phyloP scores from a whole-genome alignment of 2,888 invertebrate species.

The Leptinotarsa rubiginosa region DNA sequence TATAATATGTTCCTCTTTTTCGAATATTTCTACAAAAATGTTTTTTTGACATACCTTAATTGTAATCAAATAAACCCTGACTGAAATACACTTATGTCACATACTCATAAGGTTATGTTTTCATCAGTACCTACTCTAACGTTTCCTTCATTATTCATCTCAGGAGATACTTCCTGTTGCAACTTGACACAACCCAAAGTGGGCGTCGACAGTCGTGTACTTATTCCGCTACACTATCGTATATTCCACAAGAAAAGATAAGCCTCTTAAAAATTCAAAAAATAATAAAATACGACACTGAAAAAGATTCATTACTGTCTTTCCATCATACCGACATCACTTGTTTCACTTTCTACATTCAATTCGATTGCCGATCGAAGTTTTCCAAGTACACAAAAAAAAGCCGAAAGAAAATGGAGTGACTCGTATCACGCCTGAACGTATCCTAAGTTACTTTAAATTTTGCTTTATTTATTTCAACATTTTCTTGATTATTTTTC shows the following conservation, averaged over 20 bases:
- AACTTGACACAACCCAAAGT: constrained; percentile 20
- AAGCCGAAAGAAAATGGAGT: constrained; percentile 20
- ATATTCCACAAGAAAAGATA: constrained; percentile 26
- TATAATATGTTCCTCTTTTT: too few relatives aligned
- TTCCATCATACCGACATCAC: constrained; percentile 22
- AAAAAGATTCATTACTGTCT: constrained; percentile 33
- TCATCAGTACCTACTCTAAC: neutral
- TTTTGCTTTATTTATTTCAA: too few relatives aligned
- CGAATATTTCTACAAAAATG: too few relatives aligned
- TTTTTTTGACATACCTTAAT: too few relatives aligned
- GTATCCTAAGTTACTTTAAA: too few relatives aligned
- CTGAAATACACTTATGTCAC: neutral
- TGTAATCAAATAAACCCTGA: neutral
- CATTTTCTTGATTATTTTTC: too few relatives aligned
- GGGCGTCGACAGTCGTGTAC: constrained; percentile 24
- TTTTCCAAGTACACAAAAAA: constrained; percentile 28
- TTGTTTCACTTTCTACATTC: constrained; percentile 21
- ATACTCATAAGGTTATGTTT: too few relatives aligned
- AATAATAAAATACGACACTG: constrained; percentile 31
- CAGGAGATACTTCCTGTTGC: neutral
- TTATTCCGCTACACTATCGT: constrained; percentile 20
- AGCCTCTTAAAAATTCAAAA: constrained; percentile 29
- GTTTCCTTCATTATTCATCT: constrained; percentile 15
- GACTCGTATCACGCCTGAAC: neutral
- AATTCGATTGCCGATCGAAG: constrained; percentile 15